Percentiles rank a stretch among this genome's conserved stretches.
phyloP scores from a whole-genome alignment of 53 echinoderm and acorn worm species.

The Echinarachnius parma region DNA sequence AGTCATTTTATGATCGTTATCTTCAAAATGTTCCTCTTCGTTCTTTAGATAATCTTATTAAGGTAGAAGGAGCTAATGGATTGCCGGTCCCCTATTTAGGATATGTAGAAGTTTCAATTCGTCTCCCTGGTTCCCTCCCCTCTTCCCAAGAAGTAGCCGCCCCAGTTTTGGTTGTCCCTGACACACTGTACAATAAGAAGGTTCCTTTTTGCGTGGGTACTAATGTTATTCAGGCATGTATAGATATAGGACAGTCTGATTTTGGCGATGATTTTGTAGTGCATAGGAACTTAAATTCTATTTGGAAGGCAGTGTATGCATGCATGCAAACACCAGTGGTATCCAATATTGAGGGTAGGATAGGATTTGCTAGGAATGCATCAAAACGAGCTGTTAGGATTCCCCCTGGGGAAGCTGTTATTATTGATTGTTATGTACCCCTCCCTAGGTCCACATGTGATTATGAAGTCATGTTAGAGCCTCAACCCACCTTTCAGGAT shows the following conservation, averaged over 20 bases:
- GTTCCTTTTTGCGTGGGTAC: slow-evolving; percentile 38
- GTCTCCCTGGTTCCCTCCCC: slow-evolving; percentile 18
- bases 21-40: background rate
- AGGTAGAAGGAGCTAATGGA: slow-evolving; percentile 29
- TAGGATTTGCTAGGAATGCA: slow-evolving; percentile 1
- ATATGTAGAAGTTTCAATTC: slow-evolving; percentile 14
- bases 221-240: slow-evolving; percentile 18
- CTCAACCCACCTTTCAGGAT: background rate
- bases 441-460: no score
- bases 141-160: no score
- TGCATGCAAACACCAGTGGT: background rate
- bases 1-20: slow-evolving; percentile 2
- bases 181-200: slow-evolving; percentile 26
- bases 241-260: no score
- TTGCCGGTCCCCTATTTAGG: slow-evolving; percentile 18
- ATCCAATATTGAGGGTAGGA: background rate
- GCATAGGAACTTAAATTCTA: background rate
- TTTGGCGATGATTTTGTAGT: no score
- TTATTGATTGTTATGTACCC: no score
- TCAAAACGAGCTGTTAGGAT: slow-evolving; percentile 5
- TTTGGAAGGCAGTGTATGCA: background rate
- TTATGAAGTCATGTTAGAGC: slow-evolving; percentile 22
- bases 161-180: slow-evolving; percentile 31
- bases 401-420: background rate
- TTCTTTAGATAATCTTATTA: slow-evolving; percentile 2